phyloP scores from a whole-genome alignment of 2,888 invertebrate genomes.

The Cerastis rubricosa region DNA sequence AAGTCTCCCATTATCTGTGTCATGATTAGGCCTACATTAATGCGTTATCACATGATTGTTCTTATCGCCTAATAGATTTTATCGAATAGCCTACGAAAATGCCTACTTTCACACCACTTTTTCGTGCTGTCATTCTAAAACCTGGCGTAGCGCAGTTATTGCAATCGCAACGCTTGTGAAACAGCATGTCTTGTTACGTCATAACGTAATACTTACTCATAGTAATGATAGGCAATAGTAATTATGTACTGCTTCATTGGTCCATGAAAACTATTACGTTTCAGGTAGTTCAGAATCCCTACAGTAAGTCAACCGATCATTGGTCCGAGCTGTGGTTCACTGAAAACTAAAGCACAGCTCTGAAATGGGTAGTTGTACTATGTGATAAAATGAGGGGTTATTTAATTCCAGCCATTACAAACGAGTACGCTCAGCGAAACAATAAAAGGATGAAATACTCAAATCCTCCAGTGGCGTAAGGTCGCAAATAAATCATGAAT shows the following conservation, averaged over 20 bases:
- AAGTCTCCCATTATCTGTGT: conserved; percentile 31
- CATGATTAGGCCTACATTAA: conserved; percentile 52
- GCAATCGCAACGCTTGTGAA: conserved; percentile 42
- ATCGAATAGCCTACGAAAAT: conserved; percentile 31
- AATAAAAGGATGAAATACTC: background rate
- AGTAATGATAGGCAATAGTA: conserved; percentile 60
- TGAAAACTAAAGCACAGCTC: background rate
- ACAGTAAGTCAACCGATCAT: background rate
- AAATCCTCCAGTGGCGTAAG: conserved; percentile 38
- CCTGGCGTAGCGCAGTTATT: conserved; percentile 42
- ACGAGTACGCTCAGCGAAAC: conserved; percentile 7
- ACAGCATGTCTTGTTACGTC: conserved; percentile 61
- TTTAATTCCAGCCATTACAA: background rate
- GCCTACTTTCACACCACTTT: conserved; percentile 47
- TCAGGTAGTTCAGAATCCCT: background rate
- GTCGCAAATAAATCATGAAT: conserved; percentile 37
- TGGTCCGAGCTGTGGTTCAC: background rate
- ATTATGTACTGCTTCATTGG: conserved; percentile 41
- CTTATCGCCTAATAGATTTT: conserved; percentile 43
- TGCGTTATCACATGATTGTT: conserved; percentile 48
- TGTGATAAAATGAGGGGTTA: background rate
- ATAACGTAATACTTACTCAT: conserved; percentile 55
- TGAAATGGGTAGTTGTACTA: background rate
- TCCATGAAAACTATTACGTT: conserved; percentile 23
- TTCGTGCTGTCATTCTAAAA: conserved; percentile 49